Base-by-base conservation (phyloP, 2,888 invertebrate species). In the Papilio gigon region DNA sequence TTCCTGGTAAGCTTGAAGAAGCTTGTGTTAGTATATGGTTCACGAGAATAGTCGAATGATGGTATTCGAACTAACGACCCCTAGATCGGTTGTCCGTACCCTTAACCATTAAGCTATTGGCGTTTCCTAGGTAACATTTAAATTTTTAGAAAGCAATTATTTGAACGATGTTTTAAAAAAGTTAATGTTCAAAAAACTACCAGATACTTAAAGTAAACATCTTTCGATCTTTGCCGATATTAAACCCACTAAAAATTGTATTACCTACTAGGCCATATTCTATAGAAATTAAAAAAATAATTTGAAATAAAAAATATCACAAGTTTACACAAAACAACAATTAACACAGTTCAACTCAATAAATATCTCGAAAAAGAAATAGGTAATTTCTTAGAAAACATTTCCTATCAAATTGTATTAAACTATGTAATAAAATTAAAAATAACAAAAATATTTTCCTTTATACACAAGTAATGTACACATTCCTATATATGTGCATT, bases 241-340 rank as follows among this genome's bases (percentile, higher is more conserved):
- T n/a, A 44, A 20, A 8, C 2, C 20, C 20, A 44, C 8, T 44
- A 44, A 44, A 44, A 44, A 44, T 44, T 6, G 37, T 47, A 20
- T 22, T 20, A 47, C 22, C 22, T 22, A 37, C 37, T 37, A 37
- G 47, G 47, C 20, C 22, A 22, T 50, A 25, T 25, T 25, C 37
- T 58, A 20, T 20, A 35, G 17, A 30, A n/a, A 59, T 59, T 17
- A 37, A 59, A 59, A 20, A 22, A 14, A 50, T n/a, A 50, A 50
- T 25, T 50, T 42, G 44, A 35, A 42, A 17, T 14, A 59, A 59
- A 65, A 59, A 33, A 22, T 66, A 66, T 66, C 66, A 66, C 66
- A 66, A 22, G 22, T 33, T 30, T 66, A 35, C 35, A 22, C 35
- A 37, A 47, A 59, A 40, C 33, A 5, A 35, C n/a, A n/a, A n/a